Percentiles rank a stretch among this genome's conserved stretches.
phyloP scores from a whole-genome alignment of 2,888 invertebrate genomes.

The Drosophila putrida region DNA sequence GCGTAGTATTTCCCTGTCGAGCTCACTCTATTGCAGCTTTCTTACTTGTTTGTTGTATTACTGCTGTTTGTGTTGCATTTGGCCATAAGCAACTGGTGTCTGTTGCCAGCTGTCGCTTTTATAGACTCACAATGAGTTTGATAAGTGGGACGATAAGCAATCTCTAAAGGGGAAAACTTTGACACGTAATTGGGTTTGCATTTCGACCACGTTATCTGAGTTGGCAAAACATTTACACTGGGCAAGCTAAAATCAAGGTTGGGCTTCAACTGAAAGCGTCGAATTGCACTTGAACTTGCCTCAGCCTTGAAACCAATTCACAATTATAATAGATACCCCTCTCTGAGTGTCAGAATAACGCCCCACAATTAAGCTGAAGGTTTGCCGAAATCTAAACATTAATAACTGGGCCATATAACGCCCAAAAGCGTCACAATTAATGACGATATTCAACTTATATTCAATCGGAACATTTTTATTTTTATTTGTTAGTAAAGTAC shows the following conservation, averaged over 20 bases:
- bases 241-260: constrained; percentile 5
- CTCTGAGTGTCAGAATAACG: constrained; percentile 9
- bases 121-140: constrained; percentile 21
- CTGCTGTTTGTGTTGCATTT: constrained; percentile 7
- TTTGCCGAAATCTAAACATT: constrained; percentile 24
- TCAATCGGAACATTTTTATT: neutral
- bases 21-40: neutral
- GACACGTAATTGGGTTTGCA: constrained; percentile 51
- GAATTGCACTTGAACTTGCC: constrained; percentile 52
- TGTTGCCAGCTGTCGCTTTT: constrained; percentile 34
- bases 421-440: constrained; percentile 16
- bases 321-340: constrained; percentile 30
- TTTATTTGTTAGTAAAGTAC: neutral
- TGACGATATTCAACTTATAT: neutral
- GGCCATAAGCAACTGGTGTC: constrained; percentile 11
- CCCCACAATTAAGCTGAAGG: constrained; percentile 46
- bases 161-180: constrained; percentile 44
- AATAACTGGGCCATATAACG: constrained; percentile 67
- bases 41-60: neutral
- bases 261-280: constrained; percentile 29
- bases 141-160: constrained; percentile 56
- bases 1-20: neutral
- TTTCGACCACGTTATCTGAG: constrained; percentile 50
- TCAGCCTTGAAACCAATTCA: constrained; percentile 35
- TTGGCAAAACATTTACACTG: constrained; percentile 3